These are phyloP conservation scores for Copidosoma floridanum DNA, from an alignment of 1,140 invertebrate species.

Conservation along the genomic window DNA sequence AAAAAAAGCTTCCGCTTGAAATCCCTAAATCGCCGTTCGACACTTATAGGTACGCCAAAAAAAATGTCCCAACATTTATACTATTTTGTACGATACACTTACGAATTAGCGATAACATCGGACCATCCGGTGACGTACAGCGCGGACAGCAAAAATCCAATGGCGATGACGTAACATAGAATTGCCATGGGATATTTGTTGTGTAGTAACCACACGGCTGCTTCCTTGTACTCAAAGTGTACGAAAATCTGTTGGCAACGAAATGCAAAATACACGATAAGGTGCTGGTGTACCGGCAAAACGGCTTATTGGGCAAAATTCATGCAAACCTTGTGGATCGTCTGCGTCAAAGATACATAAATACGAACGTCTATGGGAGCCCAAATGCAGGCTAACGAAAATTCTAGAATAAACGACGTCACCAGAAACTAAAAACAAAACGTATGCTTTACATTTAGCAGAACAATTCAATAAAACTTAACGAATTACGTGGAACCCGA, in stretches of 20 bases:
- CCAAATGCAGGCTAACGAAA: slow-evolving; percentile 40
- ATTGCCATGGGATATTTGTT: slow-evolving; percentile 27
- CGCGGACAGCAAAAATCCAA: slow-evolving; percentile 31
- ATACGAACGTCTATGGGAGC: slow-evolving; percentile 39
- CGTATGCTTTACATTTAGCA: too few species aligned
- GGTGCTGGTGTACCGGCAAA: too few species aligned
- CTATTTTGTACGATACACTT: slow-evolving; percentile 16
- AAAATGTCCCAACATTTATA: too few species aligned
- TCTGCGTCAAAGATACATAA: slow-evolving; percentile 29
- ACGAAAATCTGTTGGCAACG: slow-evolving; percentile 11
- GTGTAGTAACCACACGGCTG: slow-evolving; percentile 16
- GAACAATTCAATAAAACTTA: too few species aligned
- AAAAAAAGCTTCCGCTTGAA: slow-evolving; percentile 26
- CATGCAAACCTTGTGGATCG: slow-evolving; percentile 37
- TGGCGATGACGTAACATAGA: slow-evolving; percentile 28
- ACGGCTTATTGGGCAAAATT: too few species aligned
- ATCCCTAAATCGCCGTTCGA: too few species aligned
- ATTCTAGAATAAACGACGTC: slow-evolving; percentile 42
- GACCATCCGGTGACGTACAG: slow-evolving; percentile 35
- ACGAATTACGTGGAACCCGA: too few species aligned
- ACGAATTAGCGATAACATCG: slow-evolving; percentile 32
- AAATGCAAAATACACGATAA: too few species aligned
- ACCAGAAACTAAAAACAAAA: slow-evolving; percentile 43
- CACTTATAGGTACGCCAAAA: too few species aligned
- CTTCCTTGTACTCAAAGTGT: slow-evolving; percentile 21